These are phyloP conservation scores for Tragelaphus strepsiceros DNA, from an alignment of 2,113 vertebrate species.

Conservation along the genomic window DNA sequence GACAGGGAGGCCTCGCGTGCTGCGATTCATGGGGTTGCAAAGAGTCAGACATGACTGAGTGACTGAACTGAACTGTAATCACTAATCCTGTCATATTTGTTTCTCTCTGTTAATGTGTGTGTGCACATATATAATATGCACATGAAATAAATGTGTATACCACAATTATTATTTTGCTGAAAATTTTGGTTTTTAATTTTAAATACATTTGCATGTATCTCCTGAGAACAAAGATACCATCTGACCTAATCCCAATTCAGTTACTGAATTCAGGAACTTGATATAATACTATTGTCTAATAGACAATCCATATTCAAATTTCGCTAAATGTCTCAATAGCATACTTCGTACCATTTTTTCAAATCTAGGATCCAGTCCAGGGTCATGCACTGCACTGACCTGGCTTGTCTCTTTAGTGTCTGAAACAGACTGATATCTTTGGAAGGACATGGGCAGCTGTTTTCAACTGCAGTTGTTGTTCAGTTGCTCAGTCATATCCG, in stretches of 20 bases:
- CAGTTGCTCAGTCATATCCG: background rate
- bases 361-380: background rate
- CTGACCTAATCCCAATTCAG: background rate
- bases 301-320: background rate
- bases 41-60: no score
- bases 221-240: background rate
- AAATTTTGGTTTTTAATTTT: background rate
- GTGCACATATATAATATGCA: accelerated
- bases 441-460: background rate
- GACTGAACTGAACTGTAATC: no score
- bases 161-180: background rate
- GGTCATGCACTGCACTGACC: background rate
- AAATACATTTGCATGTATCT: background rate
- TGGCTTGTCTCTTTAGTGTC: background rate
- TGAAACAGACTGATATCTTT: background rate
- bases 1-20: no score
- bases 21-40: no score
- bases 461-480: background rate
- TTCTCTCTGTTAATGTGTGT: background rate
- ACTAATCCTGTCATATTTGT: no score
- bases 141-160: accelerated
- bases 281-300: background rate
- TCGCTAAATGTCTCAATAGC: background rate
- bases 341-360: background rate
- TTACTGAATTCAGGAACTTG: background rate